Base-by-base conservation (phyloP, 2,888 invertebrate genomes). In the Anoncus sp. region DNA sequence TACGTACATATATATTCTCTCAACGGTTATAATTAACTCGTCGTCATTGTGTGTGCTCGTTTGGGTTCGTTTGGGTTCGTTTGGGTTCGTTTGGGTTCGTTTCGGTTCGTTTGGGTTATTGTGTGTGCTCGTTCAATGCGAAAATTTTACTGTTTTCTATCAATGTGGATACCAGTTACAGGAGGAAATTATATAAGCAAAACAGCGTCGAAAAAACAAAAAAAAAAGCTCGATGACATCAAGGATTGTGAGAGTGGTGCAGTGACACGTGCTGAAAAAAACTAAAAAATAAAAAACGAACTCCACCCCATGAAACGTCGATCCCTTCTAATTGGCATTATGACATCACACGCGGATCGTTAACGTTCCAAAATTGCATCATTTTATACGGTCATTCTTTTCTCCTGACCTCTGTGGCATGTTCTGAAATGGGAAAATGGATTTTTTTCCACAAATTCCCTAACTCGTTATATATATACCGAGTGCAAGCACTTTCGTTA, bases 241-340 rank as follows among this genome's bases (percentile, higher is more conserved):
- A 51, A 51, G 24, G 12, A 24, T 22, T 6, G 18, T 24, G 35
- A 31, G 59, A 59, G 59, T 65, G 49, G 53, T 53, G 66, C 66
- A 66, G 66, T 66, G 66, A 53, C 53, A 66, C 66, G 66, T 53
- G 66, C 24, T 43, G 66, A 18, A 27, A 53, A 43, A 40, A 24
- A n/a, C 3, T 31, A 38, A 38, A 27, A 14, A 40, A 47, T 14
- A 47, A 18, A 31, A 47, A 40, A 40, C 10, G 3, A 3, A 7
- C n/a, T 3, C 12, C 3, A 12, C 18, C 14, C 20, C 7, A 6
- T 14, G 18, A 20, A 20, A 59, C 43, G 16, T 43, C 24, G 14
- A 43, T 59, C 22, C n/a, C 24, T 4, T 43, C n/a, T 10, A 40
- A 59, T 38, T 38, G 10, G 7, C 10, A 38, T 38, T 31, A 31